Conservation (phyloP, 2,888 invertebrate species). For the Chloroclysta siterata region DNA sequence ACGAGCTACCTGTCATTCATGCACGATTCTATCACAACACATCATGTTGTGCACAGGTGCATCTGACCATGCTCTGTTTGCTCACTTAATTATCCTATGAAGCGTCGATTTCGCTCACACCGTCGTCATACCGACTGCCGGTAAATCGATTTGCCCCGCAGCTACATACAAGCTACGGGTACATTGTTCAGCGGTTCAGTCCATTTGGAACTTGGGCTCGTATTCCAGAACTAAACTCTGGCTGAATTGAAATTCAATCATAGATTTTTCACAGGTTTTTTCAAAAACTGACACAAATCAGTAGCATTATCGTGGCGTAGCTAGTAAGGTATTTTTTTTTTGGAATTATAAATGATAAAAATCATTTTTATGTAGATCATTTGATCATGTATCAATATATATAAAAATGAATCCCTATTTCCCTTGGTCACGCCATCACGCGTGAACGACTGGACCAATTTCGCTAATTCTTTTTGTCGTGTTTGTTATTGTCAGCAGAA, state of each 20-base stretch:
- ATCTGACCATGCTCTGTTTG: slow-evolving; percentile 27
- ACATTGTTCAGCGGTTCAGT: slow-evolving; percentile 15
- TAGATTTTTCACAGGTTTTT: neutral
- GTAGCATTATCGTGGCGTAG: too few species aligned
- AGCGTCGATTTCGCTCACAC: slow-evolving; percentile 24
- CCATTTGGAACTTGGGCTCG: slow-evolving; percentile 5
- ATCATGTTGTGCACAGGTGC: slow-evolving; percentile 16
- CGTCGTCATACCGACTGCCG: slow-evolving; percentile 13
- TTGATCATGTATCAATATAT: too few species aligned
- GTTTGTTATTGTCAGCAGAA: too few species aligned
- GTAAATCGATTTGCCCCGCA: slow-evolving; percentile 18
- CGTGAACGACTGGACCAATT: too few species aligned
- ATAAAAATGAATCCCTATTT: too few species aligned
- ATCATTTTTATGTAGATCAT: too few species aligned
- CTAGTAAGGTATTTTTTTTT: too few species aligned
- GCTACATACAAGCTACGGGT: slow-evolving; percentile 7
- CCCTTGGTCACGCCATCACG: too few species aligned
- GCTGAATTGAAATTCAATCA: neutral
- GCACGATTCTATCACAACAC: slow-evolving; percentile 10
- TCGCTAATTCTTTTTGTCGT: too few species aligned
- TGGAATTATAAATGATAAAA: too few species aligned
- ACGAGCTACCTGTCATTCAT: neutral
- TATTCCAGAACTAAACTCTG: neutral
- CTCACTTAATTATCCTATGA: slow-evolving; percentile 30
- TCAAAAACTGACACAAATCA: too few species aligned